A percentile compares a stretch with the other conserved stretches of the same genome.
Conservation (phyloP, 2,888 invertebrate genomes). For the Drosophila incognita region DNA sequence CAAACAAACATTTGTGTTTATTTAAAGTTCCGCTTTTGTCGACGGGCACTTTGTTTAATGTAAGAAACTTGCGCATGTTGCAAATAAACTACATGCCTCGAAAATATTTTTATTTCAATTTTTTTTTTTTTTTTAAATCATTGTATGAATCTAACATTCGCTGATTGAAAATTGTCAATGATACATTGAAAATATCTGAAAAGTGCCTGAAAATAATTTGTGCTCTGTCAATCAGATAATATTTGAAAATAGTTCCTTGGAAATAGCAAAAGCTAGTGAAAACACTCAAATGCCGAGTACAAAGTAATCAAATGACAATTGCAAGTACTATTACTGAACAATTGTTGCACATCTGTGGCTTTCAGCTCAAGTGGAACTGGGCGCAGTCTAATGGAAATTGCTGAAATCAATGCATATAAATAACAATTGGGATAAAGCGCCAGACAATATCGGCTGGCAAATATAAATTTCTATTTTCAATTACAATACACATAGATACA, state of each 20-base stretch:
- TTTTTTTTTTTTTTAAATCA: neutral
- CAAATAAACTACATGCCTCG: neutral
- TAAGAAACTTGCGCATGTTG: neutral
- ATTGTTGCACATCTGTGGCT: neutral
- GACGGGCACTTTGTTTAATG: conserved; percentile 23
- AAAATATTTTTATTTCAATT: neutral
- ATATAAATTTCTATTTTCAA: conserved; percentile 22
- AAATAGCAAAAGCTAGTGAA: neutral
- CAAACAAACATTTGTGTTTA: neutral
- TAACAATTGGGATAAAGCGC: conserved; percentile 26
- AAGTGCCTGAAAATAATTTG: neutral
- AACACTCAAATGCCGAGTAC: neutral
- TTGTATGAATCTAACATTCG: neutral
- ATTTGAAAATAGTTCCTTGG: neutral
- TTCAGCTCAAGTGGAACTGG: neutral
- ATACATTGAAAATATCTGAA: neutral
- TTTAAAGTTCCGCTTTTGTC: conserved; percentile 22
- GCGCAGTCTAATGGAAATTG: conserved; percentile 12
- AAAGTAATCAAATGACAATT: neutral
- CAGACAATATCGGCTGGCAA: conserved; percentile 5
- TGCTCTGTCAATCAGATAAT: neutral
- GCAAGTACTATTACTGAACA: neutral
- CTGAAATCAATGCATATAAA: conserved; percentile 20
- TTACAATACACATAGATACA: neutral
- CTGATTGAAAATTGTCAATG: neutral